phyloP scores from a whole-genome alignment of 2,113 vertebrate species.

The Procavia capensis region DNA sequence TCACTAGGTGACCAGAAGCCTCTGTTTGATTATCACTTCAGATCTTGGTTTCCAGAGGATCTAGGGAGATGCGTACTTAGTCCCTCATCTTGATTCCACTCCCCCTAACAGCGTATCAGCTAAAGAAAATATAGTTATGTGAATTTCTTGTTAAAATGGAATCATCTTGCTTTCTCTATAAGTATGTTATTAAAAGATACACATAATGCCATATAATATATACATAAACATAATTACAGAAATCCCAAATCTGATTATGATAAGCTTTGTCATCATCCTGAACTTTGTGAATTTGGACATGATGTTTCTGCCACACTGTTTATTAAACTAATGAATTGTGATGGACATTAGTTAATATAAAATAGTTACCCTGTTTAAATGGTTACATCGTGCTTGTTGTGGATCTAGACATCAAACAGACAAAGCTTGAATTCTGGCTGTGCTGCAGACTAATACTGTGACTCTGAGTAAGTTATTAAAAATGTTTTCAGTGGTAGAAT shows the following conservation, averaged over 20 bases:
- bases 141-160: not conserved
- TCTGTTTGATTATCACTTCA: too few relatives aligned
- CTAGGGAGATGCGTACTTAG: too few relatives aligned
- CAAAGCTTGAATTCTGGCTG: not conserved
- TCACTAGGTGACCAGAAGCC: too few relatives aligned
- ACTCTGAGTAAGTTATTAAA: not conserved
- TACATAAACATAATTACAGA: not conserved
- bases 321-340: not conserved
- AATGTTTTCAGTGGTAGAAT: too few relatives aligned
- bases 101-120: not conserved
- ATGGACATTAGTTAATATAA: not conserved
- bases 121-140: not conserved
- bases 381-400: too few relatives aligned
- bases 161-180: not conserved
- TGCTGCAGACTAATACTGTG: not conserved
- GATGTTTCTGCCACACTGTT: not conserved
- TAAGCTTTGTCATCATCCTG: not conserved
- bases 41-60: too few relatives aligned
- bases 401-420: not conserved
- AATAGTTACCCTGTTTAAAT: not conserved
- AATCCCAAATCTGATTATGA: not conserved
- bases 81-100: too few relatives aligned
- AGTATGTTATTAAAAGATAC: not conserved
- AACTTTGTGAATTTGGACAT: not conserved
- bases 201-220: not conserved